These are phyloP conservation scores for Corydoras sp. DNA, from an alignment of 2,113 vertebrate species.

Conservation along the genomic window DNA sequence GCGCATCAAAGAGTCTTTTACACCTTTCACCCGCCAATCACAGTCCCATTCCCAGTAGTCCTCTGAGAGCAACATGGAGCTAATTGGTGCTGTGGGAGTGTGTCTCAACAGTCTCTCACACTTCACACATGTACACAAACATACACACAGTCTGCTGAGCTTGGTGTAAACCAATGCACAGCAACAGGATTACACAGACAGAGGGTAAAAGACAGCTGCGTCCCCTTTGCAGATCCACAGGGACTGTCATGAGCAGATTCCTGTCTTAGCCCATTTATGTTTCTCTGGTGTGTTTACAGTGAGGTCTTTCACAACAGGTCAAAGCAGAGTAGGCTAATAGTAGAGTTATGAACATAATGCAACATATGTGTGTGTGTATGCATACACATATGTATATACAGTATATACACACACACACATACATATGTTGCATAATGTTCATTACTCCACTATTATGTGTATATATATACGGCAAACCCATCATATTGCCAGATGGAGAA, in stretches of 20 bases:
- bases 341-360: slow-evolving; percentile 2
- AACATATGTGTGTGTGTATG: too few relatives aligned
- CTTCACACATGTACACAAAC: slow-evolving; percentile 25
- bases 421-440: too few relatives aligned
- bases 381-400: too few relatives aligned
- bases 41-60: slow-evolving; percentile 57
- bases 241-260: slow-evolving; percentile 15
- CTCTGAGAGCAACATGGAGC: slow-evolving; percentile 61
- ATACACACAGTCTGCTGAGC: slow-evolving; percentile 23
- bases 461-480: too few relatives aligned
- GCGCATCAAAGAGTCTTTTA: slow-evolving; percentile 72
- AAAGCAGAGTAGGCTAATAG: not conserved
- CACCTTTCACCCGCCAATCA: slow-evolving; percentile 75
- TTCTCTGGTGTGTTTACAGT: slow-evolving; percentile 13
- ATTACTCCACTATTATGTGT: too few relatives aligned
- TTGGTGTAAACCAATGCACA: slow-evolving; percentile 17
- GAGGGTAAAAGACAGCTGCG: slow-evolving; percentile 18
- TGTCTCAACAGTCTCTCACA: slow-evolving; percentile 42
- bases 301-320: not conserved
- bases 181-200: slow-evolving; percentile 21
- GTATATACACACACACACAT: too few relatives aligned
- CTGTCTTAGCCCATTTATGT: slow-evolving; percentile 18
- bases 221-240: slow-evolving; percentile 7
- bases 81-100: slow-evolving; percentile 64
- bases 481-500: too few relatives aligned